Evolutionary conservation across 2,797 vertebrate genomes (phyloP).

Genomic region (Parauchenoglanis ngamensis): DNA sequence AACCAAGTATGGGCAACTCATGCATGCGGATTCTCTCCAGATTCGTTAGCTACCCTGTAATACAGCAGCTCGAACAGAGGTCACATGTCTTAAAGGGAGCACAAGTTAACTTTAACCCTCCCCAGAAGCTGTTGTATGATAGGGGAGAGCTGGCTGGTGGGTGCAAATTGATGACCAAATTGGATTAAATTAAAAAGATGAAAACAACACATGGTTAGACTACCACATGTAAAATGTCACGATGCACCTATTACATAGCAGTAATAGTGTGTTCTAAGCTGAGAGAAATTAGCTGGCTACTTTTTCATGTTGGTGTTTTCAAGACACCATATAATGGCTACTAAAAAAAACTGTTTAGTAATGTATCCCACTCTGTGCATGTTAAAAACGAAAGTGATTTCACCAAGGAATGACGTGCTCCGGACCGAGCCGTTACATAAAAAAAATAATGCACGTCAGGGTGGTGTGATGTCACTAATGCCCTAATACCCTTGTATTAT

Average conservation of each 20-base stretch:
- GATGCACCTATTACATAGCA: background rate
- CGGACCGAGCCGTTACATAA: too few species aligned
- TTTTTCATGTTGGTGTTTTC: background rate
- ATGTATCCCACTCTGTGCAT: background rate
- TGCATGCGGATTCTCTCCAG: background rate
- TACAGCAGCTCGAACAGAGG: background rate
- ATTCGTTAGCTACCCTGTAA: background rate
- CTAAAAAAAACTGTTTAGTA: background rate
- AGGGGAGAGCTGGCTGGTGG: background rate
- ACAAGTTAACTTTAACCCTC: background rate
- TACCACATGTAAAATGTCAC: background rate
- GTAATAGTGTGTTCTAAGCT: background rate
- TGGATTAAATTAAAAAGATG: background rate
- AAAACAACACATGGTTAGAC: background rate
- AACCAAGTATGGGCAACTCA: background rate
- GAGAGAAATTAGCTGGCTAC: background rate
- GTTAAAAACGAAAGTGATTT: background rate
- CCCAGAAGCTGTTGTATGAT: background rate
- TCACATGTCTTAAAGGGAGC: background rate
- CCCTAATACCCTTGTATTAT: background rate
- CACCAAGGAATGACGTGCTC: background rate
- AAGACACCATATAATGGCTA: background rate
- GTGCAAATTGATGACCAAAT: background rate
- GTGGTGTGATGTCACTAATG: background rate
- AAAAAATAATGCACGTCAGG: too few species aligned